These are phyloP conservation scores for Hippasteria phrygiana DNA, from an alignment of 53 echinoderm and acorn worm species.

Conservation along the genomic window DNA sequence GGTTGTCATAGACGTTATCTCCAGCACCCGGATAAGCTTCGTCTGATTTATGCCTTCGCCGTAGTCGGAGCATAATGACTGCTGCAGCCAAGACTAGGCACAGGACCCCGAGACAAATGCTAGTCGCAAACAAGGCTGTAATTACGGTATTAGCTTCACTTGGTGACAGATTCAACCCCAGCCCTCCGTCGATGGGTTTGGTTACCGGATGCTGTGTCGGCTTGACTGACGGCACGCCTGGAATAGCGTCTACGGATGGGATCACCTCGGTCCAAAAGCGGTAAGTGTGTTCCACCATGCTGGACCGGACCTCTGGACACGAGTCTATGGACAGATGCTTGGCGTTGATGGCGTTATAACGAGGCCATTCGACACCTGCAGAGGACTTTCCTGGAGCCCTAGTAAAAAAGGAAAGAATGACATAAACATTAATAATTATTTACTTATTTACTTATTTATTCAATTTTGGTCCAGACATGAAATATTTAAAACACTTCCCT, in stretches of 20 bases:
- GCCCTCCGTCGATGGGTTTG: constrained; percentile 5
- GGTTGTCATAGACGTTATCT: not conserved
- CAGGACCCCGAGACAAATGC: not conserved
- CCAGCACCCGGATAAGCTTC: not conserved
- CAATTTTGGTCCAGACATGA: too few relatives aligned
- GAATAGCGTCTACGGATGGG: not conserved
- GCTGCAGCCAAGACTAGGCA: not conserved
- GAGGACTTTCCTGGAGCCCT: constrained; percentile 22
- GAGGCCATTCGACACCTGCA: constrained; percentile 35
- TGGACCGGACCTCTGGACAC: constrained; percentile 10
- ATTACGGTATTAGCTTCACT: constrained; percentile 3
- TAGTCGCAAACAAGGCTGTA: constrained; percentile 8
- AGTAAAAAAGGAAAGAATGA: not conserved
- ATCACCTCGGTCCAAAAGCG: constrained; percentile 54
- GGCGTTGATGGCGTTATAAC: not conserved
- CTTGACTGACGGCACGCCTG: not conserved
- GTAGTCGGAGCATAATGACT: not conserved
- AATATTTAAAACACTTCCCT: too few relatives aligned
- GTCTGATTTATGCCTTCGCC: not conserved
- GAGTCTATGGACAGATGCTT: constrained; percentile 24
- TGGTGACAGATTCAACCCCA: not conserved
- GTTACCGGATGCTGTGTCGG: constrained; percentile 2
- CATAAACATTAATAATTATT: not conserved
- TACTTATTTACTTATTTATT: too few relatives aligned
- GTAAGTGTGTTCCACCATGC: not conserved